Percentiles rank a stretch among this genome's conserved stretches.
Conservation (phyloP, 2,113 vertebrate species). For the Tapirus terrestris region DNA sequence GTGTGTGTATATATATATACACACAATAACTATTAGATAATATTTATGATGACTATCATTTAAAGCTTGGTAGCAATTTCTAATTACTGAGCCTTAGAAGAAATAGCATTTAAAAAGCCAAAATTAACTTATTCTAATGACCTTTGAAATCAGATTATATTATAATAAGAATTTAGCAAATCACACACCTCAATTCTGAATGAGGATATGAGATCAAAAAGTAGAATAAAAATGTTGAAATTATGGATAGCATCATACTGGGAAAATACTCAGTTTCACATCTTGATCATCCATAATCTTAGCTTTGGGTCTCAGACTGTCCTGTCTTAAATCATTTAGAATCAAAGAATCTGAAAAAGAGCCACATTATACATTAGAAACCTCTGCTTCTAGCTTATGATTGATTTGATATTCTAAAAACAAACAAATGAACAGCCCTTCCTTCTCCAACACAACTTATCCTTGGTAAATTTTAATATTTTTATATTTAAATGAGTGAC, state of each 20-base stretch:
- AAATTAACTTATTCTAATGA: not conserved
- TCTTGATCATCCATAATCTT: not conserved
- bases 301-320: not conserved
- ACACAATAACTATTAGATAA: not conserved
- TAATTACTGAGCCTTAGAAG: constrained; percentile 9
- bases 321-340: not conserved
- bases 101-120: constrained; percentile 4
- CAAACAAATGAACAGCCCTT: not conserved
- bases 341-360: constrained; percentile 12
- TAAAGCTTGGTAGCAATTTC: not conserved
- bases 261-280: not conserved
- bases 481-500: not conserved
- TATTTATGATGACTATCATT: constrained; percentile 18
- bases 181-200: not conserved
- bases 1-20: not conserved
- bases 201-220: not conserved
- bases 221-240: not conserved
- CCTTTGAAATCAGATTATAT: not conserved
- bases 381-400: not conserved
- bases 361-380: not conserved
- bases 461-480: not conserved
- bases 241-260: not conserved
- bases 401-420: not conserved
- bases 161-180: not conserved
- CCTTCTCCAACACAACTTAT: not conserved